Evolutionary conservation across 2,888 invertebrate genomes (phyloP), one percentile per base, ranked within the genome.

Genomic region (Dryocosmus kuriphilus): DNA sequence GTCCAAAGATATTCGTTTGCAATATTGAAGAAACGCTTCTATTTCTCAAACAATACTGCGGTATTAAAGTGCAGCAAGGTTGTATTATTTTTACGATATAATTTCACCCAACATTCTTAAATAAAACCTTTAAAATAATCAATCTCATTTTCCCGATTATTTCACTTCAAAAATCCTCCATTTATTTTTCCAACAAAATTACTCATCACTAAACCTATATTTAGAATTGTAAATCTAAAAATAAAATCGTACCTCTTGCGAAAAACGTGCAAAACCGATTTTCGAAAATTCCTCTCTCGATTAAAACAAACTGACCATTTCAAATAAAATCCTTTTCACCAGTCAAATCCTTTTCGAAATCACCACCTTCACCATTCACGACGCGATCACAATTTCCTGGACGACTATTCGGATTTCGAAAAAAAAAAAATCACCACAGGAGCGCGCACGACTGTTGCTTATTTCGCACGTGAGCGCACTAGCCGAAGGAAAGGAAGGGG

Each of bases 391-490:
- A 71, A 71, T 30, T 27, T 71, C 19, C 19, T 19, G n/a, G 35
- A 11, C 8, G 14, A 67, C 8, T 30, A 16, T 67, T n/a, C 16
- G 8, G 24, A 57, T 8, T 51, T n/a, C 2, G 7, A 8, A 46
- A 46, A 71, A 8, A 46, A 46, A 71, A 16, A 19, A 27, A 67
- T 30, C 41, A 46, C 57, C 22, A 24, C n/a, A 27, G 46, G 30
- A 46, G 67, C 67, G 67, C 67, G 51, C 46, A 71, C 67, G 67
- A 71, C 67, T 71, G 67, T 71, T 71, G 67, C 67, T 71, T n/a
- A 30, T 46, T 71, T 71, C 67, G 67, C 67, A 71, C 67, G 67
- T 71, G 67, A 71, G 67, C 51, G 46, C 30, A 71, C 19, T n/a
- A 71, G 24, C 38, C 24, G 30, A 71, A 71, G 67, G 27, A 19